Base-by-base conservation (phyloP, 1,140 invertebrate species). In the Brachionus rotundiformis region DNA sequence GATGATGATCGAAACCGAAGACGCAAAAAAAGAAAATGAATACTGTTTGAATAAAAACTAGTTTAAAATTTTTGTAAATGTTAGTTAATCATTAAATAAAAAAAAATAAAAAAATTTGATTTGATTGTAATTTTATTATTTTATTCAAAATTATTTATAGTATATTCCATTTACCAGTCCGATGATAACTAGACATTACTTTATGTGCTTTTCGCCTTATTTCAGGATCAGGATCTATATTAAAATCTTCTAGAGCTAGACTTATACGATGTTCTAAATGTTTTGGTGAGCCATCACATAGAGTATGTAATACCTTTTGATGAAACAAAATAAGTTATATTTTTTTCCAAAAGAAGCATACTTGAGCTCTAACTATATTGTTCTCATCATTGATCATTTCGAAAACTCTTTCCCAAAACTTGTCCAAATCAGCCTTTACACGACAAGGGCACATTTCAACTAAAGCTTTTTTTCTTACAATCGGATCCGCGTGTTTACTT, bases 361-460 rank as follows among this genome's bases (percentile, higher is more conserved):
- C 86, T 82, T 86, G 84, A 16, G 82, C 83, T 81, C 86, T 83
- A 31, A 87, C 86, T 47, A 41, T 47, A 11, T 83, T 82, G 16
- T 79, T 71, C 19, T 84, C 84, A 27, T 85, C 84, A 54, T 83
- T 75, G 0, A 85, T 80, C 86, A 87, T 87, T 82, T 87, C 84
- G 7, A 87, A 73, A 3, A 87, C 85, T 23, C 86, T 82, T n/a
- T 84, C 82, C 86, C 86, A 87, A 83, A 87, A 87, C 5, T 85
- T 85, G 1, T 83, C 71, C 7, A 86, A 83, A 82, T 87, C 85
- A 16, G 84, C 83, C 71, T 87, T 84, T 1, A 87, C 86, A 25
- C 85, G 82, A 81, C 86, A 87, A 3, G 86, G 86, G 82, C 86
- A 87, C 85, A 87, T 87, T 82, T 87, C 85, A 49, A 84, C 84